Evolutionary conservation across 2,113 vertebrate species (phyloP), one percentile per base, ranked within the genome.

Genomic region (Dipodomys stephensi): DNA sequence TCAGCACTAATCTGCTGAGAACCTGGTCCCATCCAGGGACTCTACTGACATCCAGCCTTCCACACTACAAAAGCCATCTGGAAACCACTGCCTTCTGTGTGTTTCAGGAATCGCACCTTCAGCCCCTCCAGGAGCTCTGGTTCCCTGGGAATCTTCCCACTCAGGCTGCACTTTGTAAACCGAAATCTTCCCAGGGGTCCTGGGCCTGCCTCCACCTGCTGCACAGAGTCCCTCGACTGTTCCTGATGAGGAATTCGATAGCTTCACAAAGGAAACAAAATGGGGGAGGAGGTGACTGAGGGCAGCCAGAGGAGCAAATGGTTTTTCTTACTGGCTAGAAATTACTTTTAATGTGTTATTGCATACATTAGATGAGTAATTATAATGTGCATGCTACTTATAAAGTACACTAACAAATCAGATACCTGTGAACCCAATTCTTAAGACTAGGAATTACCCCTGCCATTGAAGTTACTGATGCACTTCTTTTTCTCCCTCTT

Each of bases 301-400:
- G 46, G 23, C 13, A 30, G 8, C 73, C 65, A 78, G 35, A 53
- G 76, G 30, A 53, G 35, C 44, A 87, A n/a, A 57, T 64, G 44
- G 22, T 68, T 57, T 30, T n/a, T 65, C 6, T 15, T 46, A 76
- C 12, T 39, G 39, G 39, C 49, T 76, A 68, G 62, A 83, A 88
- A 57, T 32, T 76, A 57, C 28, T 88, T 77, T 87, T 25, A 74
- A 44, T 71, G 32, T 57, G 53, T 69, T 10, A 53, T 53, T 79
- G 72, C 44, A 49, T 72, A 67, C 7, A 80, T 73, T 72, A 72
- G 81, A 79, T 65, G 81, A 85, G 65, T 93, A 72, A 84, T 89
- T 88, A 79, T 18, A 57, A 44, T 30, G 39, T 67, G 28, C 20
- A 11, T 73, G 53, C 19, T 79, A 27, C n/a, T 72, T 79, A 53